phyloP scores from a whole-genome alignment of 2,113 vertebrate species.

The Mohoua ochrocephala region DNA sequence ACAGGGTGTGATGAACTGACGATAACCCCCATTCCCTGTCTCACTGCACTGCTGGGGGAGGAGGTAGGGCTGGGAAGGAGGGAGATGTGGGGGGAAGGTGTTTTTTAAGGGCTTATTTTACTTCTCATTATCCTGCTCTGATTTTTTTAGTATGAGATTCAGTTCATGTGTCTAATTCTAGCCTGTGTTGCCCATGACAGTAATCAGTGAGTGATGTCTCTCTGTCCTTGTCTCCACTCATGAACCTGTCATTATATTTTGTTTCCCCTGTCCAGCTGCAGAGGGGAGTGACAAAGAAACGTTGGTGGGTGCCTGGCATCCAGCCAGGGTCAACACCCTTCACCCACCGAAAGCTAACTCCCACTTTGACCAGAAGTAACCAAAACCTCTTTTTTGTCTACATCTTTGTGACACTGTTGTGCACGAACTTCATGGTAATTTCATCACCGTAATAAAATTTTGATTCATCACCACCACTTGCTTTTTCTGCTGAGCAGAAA shows the following conservation, averaged over 20 bases:
- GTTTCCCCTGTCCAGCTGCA: neutral
- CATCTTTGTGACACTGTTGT: neutral
- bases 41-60: neutral
- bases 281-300: neutral
- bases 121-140: neutral
- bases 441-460: neutral
- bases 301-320: neutral
- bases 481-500: neutral
- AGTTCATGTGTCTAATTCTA: neutral
- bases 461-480: neutral
- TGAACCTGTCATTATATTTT: neutral
- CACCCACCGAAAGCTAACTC: neutral
- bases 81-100: rapidly evolving
- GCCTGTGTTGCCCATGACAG: neutral
- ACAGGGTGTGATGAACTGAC: neutral
- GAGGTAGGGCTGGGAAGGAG: neutral
- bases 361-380: neutral
- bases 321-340: neutral
- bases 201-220: neutral
- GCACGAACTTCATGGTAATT: neutral
- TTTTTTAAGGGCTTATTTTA: neutral
- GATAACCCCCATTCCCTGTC: neutral
- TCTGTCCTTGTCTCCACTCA: neutral
- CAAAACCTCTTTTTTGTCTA: neutral
- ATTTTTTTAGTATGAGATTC: neutral